phyloP scores from a whole-genome alignment of 2,113 vertebrate species.

The Chinchilla lanigera region DNA sequence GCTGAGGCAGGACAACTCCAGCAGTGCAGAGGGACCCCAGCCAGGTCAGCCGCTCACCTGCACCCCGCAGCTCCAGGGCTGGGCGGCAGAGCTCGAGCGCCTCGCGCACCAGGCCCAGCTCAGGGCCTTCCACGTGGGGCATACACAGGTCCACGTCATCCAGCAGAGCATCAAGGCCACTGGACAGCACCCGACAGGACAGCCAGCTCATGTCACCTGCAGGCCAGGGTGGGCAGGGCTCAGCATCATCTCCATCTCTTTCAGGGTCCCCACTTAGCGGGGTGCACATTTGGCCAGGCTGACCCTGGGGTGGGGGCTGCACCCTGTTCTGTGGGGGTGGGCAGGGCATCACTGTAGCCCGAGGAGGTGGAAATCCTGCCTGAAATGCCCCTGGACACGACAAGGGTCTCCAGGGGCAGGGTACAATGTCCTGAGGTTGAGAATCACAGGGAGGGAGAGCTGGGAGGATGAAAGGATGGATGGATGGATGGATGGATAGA shows the following conservation, averaged over 20 bases:
- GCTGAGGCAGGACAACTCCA: neutral
- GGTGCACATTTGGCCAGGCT: neutral
- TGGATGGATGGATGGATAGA: too few species aligned
- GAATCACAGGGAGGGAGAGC: neutral
- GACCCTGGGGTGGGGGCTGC: neutral
- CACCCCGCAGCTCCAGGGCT: constrained; percentile 82
- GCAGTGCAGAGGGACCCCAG: rapidly evolving
- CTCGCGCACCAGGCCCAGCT: constrained; percentile 86
- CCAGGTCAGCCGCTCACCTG: constrained; percentile 81
- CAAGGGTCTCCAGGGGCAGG: neutral
- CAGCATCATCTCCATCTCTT: rapidly evolving
- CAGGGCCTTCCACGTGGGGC: constrained; percentile 82
- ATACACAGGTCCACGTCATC: constrained; percentile 88
- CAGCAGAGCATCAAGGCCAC: constrained; percentile 85
- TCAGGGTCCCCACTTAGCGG: neutral
- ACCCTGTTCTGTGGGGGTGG: neutral
- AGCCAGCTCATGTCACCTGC: constrained; percentile 91
- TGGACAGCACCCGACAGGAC: constrained; percentile 84
- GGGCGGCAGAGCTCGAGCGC: constrained; percentile 87
- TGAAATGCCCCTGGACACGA: neutral
- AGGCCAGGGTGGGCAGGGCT: neutral
- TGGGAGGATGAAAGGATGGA: too few species aligned
- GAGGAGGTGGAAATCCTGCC: neutral
- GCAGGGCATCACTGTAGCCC: neutral
- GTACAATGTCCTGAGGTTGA: neutral